phyloP scores from a whole-genome alignment of 1,140 invertebrate species.

The Drosophila micromelanica region DNA sequence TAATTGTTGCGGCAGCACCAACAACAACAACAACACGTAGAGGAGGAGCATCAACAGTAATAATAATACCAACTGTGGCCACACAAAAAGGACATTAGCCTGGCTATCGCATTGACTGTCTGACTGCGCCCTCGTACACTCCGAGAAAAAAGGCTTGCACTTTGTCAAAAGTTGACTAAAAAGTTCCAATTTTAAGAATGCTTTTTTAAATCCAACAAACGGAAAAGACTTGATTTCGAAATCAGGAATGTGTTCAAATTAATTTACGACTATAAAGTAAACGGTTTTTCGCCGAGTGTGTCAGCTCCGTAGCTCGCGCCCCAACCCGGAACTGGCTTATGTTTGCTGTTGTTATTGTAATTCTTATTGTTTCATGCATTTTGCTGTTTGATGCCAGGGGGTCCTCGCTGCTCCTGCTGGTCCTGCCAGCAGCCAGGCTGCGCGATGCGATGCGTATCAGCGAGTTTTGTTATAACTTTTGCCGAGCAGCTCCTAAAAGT shows the following conservation, averaged over 20 bases:
- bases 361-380: conserved; percentile 61
- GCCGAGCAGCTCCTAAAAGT: conserved; percentile 42
- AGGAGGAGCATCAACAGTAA: conserved; percentile 20
- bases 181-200: no score
- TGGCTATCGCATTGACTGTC: conserved; percentile 45
- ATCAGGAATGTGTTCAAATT: no score
- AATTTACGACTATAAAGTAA: no score
- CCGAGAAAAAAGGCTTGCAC: no score
- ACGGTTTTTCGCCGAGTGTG: no score
- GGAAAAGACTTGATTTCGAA: no score
- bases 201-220: no score
- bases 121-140: background rate
- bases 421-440: no score
- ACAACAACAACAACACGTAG: conserved; percentile 36
- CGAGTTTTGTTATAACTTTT: conserved; percentile 54
- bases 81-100: conserved; percentile 70
- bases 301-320: no score
- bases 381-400: conserved; percentile 28
- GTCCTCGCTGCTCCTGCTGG: background rate
- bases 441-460: conserved; percentile 56
- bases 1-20: conserved; percentile 66
- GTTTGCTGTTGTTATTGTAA: conserved; percentile 42
- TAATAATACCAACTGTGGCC: conserved; percentile 57
- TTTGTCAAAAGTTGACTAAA: no score
- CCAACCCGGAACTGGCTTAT: background rate